These are phyloP conservation scores for Sebastes schlegelii DNA, from an alignment of 2,113 vertebrate genomes.

Conservation along the genomic window DNA sequence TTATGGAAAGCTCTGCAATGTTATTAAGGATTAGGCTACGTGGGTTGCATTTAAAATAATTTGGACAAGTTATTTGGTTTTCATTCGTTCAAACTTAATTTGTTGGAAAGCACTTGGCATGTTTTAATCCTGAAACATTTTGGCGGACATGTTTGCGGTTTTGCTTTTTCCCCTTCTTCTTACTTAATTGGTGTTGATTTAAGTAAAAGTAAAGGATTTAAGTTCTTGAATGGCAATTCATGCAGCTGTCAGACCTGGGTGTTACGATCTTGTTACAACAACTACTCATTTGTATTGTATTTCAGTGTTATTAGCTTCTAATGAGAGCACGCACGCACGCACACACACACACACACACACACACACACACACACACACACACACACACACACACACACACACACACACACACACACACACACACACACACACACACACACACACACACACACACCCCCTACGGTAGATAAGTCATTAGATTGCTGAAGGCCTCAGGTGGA, in stretches of 20 bases:
- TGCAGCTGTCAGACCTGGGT: not conserved
- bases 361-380: too few species aligned
- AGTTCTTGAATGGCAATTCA: not conserved
- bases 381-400: not conserved
- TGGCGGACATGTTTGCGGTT: not conserved
- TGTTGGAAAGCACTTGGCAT: not conserved
- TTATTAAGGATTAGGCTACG: not conserved
- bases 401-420: not conserved
- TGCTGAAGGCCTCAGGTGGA: conserved; percentile 32
- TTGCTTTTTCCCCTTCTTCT: not conserved
- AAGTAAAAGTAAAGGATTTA: not conserved
- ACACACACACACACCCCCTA: not conserved
- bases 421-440: too few species aligned
- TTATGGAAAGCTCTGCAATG: not conserved
- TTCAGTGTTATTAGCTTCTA: not conserved
- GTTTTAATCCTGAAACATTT: not conserved
- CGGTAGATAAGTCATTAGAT: conserved; percentile 32
- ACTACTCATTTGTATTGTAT: conserved; percentile 2
- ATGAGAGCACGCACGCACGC: not conserved
- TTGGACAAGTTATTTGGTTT: not conserved
- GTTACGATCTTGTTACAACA: not conserved
- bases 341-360: not conserved
- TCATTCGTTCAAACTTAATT: not conserved
- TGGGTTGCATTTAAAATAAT: not conserved
- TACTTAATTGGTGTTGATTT: not conserved